phyloP scores from a whole-genome alignment of 2,113 vertebrate genomes.

The Leucopsar rothschildi region DNA sequence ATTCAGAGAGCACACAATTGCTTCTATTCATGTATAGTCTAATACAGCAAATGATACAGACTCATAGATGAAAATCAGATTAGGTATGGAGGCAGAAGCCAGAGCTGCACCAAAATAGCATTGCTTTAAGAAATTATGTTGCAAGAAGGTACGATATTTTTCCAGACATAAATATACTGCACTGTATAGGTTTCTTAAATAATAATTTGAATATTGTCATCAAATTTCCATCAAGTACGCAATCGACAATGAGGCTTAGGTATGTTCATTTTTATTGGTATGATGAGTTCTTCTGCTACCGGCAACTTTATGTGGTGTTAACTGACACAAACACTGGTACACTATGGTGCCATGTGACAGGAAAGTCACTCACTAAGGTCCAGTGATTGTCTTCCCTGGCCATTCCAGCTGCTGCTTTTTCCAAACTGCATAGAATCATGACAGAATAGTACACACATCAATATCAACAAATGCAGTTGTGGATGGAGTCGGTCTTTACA shows the following conservation, averaged over 20 bases:
- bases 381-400: background rate
- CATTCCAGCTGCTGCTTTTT: slow-evolving; percentile 41
- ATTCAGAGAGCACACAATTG: background rate
- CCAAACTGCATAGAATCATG: slow-evolving; percentile 13
- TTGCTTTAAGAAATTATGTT: background rate
- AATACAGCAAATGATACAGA: slow-evolving; percentile 32
- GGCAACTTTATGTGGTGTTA: background rate
- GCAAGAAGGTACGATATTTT: background rate
- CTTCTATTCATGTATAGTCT: slow-evolving; percentile 37
- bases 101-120: slow-evolving; percentile 1
- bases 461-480: background rate
- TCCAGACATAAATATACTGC: background rate
- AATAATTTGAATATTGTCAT: background rate
- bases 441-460: background rate
- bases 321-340: slow-evolving; percentile 29
- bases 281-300: slow-evolving; percentile 19
- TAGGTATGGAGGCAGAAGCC: background rate
- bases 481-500: background rate
- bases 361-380: background rate
- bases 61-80: slow-evolving; percentile 37
- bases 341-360: slow-evolving; percentile 25
- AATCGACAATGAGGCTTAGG: background rate
- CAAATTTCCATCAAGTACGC: background rate
- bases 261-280: background rate
- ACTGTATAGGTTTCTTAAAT: background rate